A percentile compares a stretch with the other conserved stretches of the same genome.
phyloP scores from a whole-genome alignment of 2,888 invertebrate species.

The Cremastinae sp. region DNA sequence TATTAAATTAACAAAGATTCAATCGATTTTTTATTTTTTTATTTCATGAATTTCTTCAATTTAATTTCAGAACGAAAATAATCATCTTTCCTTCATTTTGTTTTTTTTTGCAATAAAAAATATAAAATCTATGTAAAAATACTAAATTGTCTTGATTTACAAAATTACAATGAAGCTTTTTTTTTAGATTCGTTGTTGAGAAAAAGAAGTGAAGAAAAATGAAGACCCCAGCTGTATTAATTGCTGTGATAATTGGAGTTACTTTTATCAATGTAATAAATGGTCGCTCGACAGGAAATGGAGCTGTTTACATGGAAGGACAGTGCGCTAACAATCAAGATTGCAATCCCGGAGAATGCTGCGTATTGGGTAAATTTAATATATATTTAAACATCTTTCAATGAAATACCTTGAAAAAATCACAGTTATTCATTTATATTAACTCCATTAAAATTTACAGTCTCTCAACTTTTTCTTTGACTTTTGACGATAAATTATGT shows the following conservation, averaged over 20 bases:
- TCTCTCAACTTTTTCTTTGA: too few relatives aligned
- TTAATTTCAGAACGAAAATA: too few relatives aligned
- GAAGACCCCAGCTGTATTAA: constrained; percentile 30
- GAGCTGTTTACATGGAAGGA: constrained; percentile 47
- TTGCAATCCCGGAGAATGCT: constrained; percentile 68
- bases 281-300: constrained; percentile 42
- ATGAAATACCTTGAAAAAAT: too few relatives aligned
- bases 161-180: neutral
- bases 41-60: too few relatives aligned
- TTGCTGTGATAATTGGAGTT: constrained; percentile 39
- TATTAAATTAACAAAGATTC: too few relatives aligned
- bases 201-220: constrained; percentile 21
- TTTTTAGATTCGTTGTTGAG: constrained; percentile 16
- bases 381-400: neutral
- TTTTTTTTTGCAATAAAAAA: too few relatives aligned
- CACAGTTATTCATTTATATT: too few relatives aligned
- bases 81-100: too few relatives aligned
- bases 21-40: too few relatives aligned
- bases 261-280: constrained; percentile 42
- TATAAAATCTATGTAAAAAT: too few relatives aligned
- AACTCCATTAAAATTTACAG: too few relatives aligned
- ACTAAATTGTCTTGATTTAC: neutral
- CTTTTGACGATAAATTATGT: too few relatives aligned
- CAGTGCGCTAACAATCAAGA: constrained; percentile 67
- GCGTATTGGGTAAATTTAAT: constrained; percentile 67